phyloP scores from a whole-genome alignment of 2,113 vertebrate genomes.

The Holacanthus passer region DNA sequence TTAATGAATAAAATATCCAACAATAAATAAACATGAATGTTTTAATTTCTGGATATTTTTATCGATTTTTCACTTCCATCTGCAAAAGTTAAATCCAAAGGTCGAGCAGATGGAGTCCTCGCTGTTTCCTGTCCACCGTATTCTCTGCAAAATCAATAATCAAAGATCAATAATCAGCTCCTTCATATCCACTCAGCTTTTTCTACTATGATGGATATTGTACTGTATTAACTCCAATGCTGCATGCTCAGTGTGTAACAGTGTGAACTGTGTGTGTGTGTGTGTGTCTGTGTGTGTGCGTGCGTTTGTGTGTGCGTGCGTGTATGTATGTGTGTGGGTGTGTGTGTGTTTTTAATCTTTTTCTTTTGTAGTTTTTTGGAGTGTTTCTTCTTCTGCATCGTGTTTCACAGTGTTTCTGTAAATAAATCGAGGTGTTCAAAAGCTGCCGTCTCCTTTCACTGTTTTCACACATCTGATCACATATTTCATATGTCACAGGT shows the following conservation, averaged over 20 bases:
- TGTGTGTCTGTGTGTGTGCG: not conserved
- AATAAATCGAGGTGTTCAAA: conserved; percentile 74
- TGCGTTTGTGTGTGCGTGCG: not conserved
- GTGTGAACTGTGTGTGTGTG: conserved; percentile 8
- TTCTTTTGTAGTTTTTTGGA: conserved; percentile 54
- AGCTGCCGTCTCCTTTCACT: conserved; percentile 39
- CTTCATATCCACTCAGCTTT: conserved; percentile 40
- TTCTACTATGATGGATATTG: conserved; percentile 68
- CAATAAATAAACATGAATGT: not conserved
- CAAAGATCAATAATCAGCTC: conserved; percentile 43
- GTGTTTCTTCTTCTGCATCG: conserved; percentile 61
- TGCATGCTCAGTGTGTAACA: conserved; percentile 73
- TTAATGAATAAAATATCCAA: not conserved
- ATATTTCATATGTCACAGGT: too few relatives aligned
- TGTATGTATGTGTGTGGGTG: conserved; percentile 3
- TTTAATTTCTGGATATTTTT: not conserved
- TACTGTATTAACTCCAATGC: conserved; percentile 58
- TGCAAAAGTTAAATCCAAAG: not conserved
- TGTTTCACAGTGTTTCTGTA: conserved; percentile 75
- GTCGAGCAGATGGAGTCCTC: not conserved
- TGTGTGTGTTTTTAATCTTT: conserved; percentile 47
- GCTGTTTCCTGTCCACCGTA: conserved; percentile 3
- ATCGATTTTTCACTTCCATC: not conserved
- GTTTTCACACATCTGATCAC: too few relatives aligned
- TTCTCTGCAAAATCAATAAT: conserved; percentile 40